Evolutionary conservation across 1,140 invertebrate species (phyloP).

Genomic region (Lucilia cuprina): DNA sequence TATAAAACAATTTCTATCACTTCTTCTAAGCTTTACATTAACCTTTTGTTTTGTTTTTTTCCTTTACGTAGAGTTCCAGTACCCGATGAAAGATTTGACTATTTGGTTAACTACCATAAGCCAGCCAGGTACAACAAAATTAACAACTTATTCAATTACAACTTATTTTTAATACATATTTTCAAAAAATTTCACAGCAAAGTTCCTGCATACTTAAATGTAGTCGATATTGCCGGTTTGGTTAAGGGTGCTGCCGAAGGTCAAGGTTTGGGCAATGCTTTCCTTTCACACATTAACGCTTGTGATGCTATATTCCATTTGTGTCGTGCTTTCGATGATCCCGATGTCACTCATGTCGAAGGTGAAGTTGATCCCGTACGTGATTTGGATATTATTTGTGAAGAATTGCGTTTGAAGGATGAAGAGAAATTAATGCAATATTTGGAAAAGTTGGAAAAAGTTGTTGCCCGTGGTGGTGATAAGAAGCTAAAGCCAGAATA

Average conservation of each 20-base stretch:
- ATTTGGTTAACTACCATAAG: conserved; percentile 92
- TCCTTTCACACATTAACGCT: conserved; percentile 97
- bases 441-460: conserved; percentile 88
- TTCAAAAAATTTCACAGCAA: conserved; percentile 79
- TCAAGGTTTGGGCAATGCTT: conserved; percentile 97
- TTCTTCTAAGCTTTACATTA: conserved; percentile 37
- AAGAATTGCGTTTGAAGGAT: conserved; percentile 95
- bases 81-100: conserved; percentile 93
- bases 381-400: conserved; percentile 95
- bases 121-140: conserved; percentile 80
- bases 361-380: conserved; percentile 97
- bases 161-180: conserved; percentile 44
- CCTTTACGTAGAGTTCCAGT: conserved; percentile 95
- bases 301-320: conserved; percentile 99
- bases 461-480: conserved; percentile 88
- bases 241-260: conserved; percentile 98
- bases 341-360: conserved; percentile 97
- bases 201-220: conserved; percentile 96
- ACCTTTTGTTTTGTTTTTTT: conserved; percentile 38
- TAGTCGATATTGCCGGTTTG: conserved; percentile 98
- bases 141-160: neutral
- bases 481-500: conserved; percentile 97
- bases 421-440: conserved; percentile 81
- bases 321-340: conserved; percentile 96
- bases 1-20: too few species aligned